Base-by-base conservation (phyloP, 2,888 invertebrate genomes). In the Hemaris fuciformis region DNA sequence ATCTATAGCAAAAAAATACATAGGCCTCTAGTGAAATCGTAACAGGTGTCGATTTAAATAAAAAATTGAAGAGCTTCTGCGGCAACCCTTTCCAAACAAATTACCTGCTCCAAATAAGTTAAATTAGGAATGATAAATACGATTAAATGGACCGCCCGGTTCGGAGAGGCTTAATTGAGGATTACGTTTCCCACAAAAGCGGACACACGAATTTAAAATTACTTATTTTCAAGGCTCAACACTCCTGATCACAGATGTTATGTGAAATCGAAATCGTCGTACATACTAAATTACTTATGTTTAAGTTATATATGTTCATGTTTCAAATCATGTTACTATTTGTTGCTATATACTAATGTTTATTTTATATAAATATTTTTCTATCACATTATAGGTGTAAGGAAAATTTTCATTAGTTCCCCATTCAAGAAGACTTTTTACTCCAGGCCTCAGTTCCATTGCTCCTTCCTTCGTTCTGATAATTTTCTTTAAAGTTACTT, bases 81-180 rank as follows among this genome's bases (percentile, higher is more conserved):
- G 53, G 53, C 10, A 20, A 38, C 45, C 61, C 57, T 38, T 46
- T 7, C 34, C 34, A 57, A 46, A 61, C 25, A 46, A 61, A 61
- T 61, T 61, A 61, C 38, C 46, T 62, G 71, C 73, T 74, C 72
- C 65, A 74, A 76, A 75, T 72, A 74, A 70, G 73, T 73, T 76
- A 76, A 77, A 79, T 76, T 75, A 77, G 72, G 73, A 73, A 78
- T 75, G 76, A 75, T 75, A 77, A 75, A 79, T 72, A 70, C 73
- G 71, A 76, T 77, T 79, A 74, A 73, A 73, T 66, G 69, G 67
- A 75, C 74, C 73, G 70, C 67, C 73, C 71, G 73, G 74, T 72
- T 70, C 66, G 66, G 69, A 64, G 69, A 70, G 67, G 74, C 76
- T 80, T 79, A 75, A 82, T 82, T 79, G 76, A 70, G 79, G 75